phyloP scores from a whole-genome alignment of 2,113 vertebrate genomes.

The Zosterops lateralis region DNA sequence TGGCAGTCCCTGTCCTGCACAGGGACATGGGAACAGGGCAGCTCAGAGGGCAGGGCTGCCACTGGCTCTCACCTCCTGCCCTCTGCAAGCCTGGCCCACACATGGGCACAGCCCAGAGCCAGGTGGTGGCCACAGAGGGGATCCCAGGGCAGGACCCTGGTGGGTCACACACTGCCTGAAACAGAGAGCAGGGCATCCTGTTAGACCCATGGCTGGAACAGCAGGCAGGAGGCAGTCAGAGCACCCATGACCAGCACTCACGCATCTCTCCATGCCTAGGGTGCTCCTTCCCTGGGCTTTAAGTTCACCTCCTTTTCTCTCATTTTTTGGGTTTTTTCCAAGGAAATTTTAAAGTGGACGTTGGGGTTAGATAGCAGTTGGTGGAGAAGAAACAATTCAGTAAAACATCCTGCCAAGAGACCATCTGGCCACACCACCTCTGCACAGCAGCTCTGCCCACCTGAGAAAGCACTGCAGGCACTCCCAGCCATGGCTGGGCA shows the following conservation, averaged over 20 bases:
- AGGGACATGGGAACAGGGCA: neutral
- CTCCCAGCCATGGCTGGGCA: neutral
- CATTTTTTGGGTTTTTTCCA: accelerated
- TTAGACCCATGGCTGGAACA: neutral
- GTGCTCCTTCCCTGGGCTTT: neutral
- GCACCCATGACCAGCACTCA: neutral
- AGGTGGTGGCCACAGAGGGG: accelerated
- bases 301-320: neutral
- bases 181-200: neutral
- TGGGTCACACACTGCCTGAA: neutral
- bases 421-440: neutral
- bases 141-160: accelerated
- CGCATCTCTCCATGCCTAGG: neutral
- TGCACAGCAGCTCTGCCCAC: neutral
- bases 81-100: neutral
- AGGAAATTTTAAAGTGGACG: neutral
- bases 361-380: neutral
- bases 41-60: accelerated
- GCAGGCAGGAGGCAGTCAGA: neutral
- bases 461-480: neutral
- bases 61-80: accelerated
- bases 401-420: neutral
- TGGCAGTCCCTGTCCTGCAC: neutral
- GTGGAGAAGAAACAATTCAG: neutral
- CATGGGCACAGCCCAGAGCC: neutral